Evolutionary conservation across 1,140 invertebrate genomes (phyloP), one percentile per base, ranked within the genome.

Genomic region (Mesaphorura yosii): DNA sequence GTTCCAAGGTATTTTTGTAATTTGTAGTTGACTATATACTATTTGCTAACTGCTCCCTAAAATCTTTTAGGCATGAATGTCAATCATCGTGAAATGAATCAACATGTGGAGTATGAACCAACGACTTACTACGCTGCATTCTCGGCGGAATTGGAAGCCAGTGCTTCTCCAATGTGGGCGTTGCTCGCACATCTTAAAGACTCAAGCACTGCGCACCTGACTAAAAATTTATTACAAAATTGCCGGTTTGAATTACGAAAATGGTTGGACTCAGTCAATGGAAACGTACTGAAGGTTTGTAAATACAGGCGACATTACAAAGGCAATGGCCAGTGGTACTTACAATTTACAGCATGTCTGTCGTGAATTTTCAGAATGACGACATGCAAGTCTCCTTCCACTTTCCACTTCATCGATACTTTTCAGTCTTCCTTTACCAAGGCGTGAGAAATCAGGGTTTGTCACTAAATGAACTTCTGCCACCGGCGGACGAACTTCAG

Each of bases 61-160:
- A 19, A 41, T 10, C 12, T 23, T 23, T n/a, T 19, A 86, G 86
- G 87, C 40, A 94, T 95, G 90, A 95, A 95, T 72, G 83, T 95
- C 10, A 96, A 97, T 72, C 77, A 86, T 53, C 76, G 88, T 56
- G 89, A 95, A 69, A 72, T 89, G 45, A 81, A 76, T 63, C 82
- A 87, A 44, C 91, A 95, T 71, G 82, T 95, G n/a, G 91, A 96
- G 75, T 95, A 89, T 73, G 92, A 96, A 68, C 88, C 90, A 15
- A 90, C 89, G 53, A 91, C 88, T 1, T 97, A 97, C 72, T 95
- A 95, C 73, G 88, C 90, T 40, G 90, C 92, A 1, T 97, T 95
- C 73, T 90, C 88, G 50, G 91, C 91, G 48, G 93, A 97, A 73
- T 72, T 96, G 54, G 92, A 97, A 73, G 90, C 90, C 7, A 89